These are phyloP conservation scores for Poeciliopsis infans DNA, from an alignment of 2,797 vertebrate species.

Conservation along the genomic window DNA sequence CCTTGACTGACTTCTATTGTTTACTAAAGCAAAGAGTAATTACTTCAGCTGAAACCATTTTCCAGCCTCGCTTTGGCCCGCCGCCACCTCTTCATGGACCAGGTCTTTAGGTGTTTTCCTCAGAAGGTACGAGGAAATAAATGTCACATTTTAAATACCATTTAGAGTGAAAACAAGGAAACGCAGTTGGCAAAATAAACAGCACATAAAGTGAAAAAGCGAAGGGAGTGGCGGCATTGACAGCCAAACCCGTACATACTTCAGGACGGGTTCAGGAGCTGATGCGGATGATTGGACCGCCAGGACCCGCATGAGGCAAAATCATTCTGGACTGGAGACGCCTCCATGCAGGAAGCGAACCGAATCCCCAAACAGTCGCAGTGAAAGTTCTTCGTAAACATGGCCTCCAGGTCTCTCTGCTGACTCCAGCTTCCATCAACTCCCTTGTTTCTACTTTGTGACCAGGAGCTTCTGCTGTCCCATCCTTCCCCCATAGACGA, in stretches of 20 bases:
- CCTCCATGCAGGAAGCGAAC: conserved; percentile 35
- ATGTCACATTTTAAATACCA: background rate
- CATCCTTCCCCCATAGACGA: conserved; percentile 34
- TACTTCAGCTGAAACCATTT: background rate
- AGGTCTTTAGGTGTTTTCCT: background rate
- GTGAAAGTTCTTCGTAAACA: conserved; percentile 35
- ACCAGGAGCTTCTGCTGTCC: conserved; percentile 53
- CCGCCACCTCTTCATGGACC: background rate
- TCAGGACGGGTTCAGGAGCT: background rate
- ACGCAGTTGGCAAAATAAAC: background rate
- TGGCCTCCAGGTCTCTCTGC: conserved; percentile 27
- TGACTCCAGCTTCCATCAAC: conserved; percentile 29
- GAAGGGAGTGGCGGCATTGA: background rate
- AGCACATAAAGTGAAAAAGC: background rate
- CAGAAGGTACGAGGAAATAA: background rate
- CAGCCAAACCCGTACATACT: background rate
- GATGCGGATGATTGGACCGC: background rate
- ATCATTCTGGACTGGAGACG: conserved; percentile 9
- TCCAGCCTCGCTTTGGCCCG: background rate
- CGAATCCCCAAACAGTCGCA: background rate
- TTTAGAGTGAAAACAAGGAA: background rate
- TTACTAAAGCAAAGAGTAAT: background rate
- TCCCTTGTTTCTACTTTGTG: conserved; percentile 38
- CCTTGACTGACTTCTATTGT: background rate
- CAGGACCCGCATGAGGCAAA: background rate